Conservation (phyloP, 1,140 invertebrate genomes). For the Drosophila obscura region DNA sequence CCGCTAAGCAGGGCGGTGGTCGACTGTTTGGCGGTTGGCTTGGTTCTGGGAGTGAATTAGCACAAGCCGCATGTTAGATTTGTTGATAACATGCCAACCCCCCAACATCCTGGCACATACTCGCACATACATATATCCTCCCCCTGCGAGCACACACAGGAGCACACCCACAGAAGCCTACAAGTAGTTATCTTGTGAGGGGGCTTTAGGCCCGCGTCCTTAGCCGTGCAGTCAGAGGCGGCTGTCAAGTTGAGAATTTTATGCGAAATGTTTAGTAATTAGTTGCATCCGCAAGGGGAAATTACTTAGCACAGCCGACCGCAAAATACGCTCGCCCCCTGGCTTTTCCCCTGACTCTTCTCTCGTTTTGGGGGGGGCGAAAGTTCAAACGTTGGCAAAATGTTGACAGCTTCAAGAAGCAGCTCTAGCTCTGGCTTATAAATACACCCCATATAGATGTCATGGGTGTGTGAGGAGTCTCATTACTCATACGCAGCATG, state of each 20-base stretch:
- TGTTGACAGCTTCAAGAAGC: slow-evolving; percentile 69
- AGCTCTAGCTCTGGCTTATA: slow-evolving; percentile 26
- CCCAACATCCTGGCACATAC: slow-evolving; percentile 8
- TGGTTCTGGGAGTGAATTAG: slow-evolving; percentile 62
- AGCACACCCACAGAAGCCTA: background rate
- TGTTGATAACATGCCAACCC: slow-evolving; percentile 71
- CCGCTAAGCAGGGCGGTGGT: slow-evolving; percentile 41
- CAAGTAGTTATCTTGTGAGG: slow-evolving; percentile 38
- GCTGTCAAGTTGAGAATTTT: slow-evolving; percentile 80
- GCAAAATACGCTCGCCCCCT: slow-evolving; percentile 28
- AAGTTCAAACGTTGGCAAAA: slow-evolving; percentile 63
- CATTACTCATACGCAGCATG: slow-evolving; percentile 74
- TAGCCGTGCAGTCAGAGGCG: slow-evolving; percentile 72
- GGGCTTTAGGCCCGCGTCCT: slow-evolving; percentile 28
- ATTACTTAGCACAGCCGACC: slow-evolving; percentile 72
- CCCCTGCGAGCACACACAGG: too few relatives aligned
- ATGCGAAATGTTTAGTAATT: slow-evolving; percentile 83
- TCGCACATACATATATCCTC: slow-evolving; percentile 4
- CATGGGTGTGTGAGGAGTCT: slow-evolving; percentile 36
- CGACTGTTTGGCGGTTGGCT: slow-evolving; percentile 46
- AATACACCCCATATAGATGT: background rate
- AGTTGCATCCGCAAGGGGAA: slow-evolving; percentile 80
- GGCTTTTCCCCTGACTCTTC: background rate
- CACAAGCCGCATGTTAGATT: slow-evolving; percentile 77
- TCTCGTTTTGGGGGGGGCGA: slow-evolving; percentile 18